Conservation (phyloP, 2,797 vertebrate genomes). For the Oreonectes daqikongensis region DNA sequence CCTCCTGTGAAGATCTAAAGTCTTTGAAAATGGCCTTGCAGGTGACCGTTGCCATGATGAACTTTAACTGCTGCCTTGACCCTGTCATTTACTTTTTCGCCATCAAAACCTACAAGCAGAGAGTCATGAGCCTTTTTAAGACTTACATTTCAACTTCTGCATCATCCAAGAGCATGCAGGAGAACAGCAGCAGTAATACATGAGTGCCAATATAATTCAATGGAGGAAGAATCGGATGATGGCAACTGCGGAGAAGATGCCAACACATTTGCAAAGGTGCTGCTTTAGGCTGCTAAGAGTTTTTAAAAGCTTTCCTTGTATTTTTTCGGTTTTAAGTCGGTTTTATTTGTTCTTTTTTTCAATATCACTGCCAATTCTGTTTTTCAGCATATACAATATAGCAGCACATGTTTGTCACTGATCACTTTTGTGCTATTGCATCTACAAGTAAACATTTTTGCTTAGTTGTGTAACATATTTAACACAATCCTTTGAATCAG, state of each 20-base stretch:
- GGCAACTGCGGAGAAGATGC: slow-evolving; percentile 1
- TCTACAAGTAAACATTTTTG: no score
- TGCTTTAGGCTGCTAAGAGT: neutral
- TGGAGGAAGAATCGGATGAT: neutral
- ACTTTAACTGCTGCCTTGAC: slow-evolving; percentile 85
- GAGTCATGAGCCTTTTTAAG: slow-evolving; percentile 79
- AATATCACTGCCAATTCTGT: neutral
- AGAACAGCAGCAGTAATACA: slow-evolving; percentile 81
- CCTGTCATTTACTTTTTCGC: slow-evolving; percentile 88
- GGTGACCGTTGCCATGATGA: slow-evolving; percentile 84
- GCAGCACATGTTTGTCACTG: no score
- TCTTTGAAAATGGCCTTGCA: slow-evolving; percentile 80
- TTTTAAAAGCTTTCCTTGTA: neutral
- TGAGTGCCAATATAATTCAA: slow-evolving; percentile 52
- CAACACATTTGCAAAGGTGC: neutral
- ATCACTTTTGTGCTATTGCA: neutral
- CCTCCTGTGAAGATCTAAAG: slow-evolving; percentile 73
- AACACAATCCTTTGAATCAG: neutral
- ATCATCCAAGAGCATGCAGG: slow-evolving; percentile 73
- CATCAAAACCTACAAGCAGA: slow-evolving; percentile 82
- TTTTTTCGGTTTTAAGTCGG: neutral
- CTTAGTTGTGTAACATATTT: neutral
- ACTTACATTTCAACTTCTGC: slow-evolving; percentile 70
- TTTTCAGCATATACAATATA: no score
- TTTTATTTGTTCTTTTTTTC: neutral